A percentile compares a stretch with the other conserved stretches of the same genome.
Evolutionary conservation across 2,888 invertebrate genomes (phyloP).

Genomic region (Spicauda simplicius): DNA sequence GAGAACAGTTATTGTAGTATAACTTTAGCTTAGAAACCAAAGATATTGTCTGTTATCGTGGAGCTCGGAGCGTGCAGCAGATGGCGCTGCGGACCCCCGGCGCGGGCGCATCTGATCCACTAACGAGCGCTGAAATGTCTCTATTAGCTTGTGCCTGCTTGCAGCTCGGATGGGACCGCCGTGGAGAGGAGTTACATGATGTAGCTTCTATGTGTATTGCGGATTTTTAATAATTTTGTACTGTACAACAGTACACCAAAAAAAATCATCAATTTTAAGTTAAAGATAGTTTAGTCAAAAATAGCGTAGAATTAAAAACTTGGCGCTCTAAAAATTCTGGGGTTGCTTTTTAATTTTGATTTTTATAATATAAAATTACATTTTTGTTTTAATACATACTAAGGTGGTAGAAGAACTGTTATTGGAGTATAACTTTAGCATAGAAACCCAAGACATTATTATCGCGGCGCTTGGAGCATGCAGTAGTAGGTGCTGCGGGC

Average conservation of each 20-base stretch:
- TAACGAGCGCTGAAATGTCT: slow-evolving; percentile 49
- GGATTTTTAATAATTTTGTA: no score
- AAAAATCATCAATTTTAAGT: no score
- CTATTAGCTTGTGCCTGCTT: not conserved
- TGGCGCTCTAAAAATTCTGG: no score
- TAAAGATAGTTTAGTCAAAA: no score
- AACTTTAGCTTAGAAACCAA: slow-evolving; percentile 9
- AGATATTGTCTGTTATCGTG: slow-evolving; percentile 16
- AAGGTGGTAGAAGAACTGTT: no score
- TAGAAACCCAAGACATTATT: slow-evolving; percentile 16
- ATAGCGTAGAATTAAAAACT: no score
- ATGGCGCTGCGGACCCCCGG: slow-evolving; percentile 64
- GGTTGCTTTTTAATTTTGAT: no score
- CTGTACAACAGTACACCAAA: no score
- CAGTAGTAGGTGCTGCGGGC: slow-evolving; percentile 49
- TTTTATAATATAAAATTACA: no score
- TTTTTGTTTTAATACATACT: no score
- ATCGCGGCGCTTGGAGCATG: not conserved
- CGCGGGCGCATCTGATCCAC: slow-evolving; percentile 64
- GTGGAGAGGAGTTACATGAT: not conserved
- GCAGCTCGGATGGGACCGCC: not conserved
- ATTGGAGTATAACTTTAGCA: not conserved
- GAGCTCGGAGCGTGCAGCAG: not conserved
- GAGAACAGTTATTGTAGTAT: not conserved
- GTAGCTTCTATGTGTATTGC: not conserved